phyloP scores from a whole-genome alignment of 2,113 vertebrate genomes.

The Conger conger region DNA sequence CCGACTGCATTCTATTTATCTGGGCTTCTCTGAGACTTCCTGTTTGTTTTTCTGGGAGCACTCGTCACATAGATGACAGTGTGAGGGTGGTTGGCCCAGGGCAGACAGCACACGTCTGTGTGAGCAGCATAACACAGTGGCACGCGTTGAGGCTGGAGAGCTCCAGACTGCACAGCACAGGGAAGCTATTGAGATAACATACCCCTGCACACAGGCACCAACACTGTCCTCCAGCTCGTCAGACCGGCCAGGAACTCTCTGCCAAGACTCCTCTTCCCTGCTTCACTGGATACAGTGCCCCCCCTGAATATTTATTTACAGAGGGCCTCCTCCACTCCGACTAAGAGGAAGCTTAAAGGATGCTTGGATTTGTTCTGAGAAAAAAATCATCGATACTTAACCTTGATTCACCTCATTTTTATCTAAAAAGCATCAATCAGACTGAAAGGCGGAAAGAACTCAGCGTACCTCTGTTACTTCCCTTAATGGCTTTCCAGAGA shows the following conservation, averaged over 20 bases:
- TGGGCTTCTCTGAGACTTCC: neutral
- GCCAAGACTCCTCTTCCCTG: neutral
- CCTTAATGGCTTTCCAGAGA: neutral
- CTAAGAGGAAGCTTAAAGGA: neutral
- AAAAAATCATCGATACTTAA: neutral
- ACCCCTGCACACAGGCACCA: slow-evolving; percentile 2
- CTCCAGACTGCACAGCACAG: neutral
- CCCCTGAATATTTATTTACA: slow-evolving; percentile 3
- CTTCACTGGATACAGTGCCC: neutral
- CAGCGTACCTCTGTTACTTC: neutral
- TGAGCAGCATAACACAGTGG: neutral
- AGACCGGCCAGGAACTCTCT: neutral
- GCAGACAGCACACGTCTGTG: neutral
- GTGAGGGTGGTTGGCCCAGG: neutral
- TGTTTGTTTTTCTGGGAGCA: neutral
- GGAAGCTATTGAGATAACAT: slow-evolving; percentile 12
- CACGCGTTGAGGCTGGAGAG: neutral
- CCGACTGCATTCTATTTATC: neutral
- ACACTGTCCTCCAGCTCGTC: neutral
- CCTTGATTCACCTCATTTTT: neutral
- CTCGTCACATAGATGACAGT: neutral
- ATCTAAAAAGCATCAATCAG: neutral
- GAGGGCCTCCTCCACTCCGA: neutral
- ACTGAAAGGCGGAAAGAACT: neutral
- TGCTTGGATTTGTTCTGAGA: neutral